Evolutionary conservation across 1,140 invertebrate species (phyloP).

Genomic region (Drosophila pallidifrons): DNA sequence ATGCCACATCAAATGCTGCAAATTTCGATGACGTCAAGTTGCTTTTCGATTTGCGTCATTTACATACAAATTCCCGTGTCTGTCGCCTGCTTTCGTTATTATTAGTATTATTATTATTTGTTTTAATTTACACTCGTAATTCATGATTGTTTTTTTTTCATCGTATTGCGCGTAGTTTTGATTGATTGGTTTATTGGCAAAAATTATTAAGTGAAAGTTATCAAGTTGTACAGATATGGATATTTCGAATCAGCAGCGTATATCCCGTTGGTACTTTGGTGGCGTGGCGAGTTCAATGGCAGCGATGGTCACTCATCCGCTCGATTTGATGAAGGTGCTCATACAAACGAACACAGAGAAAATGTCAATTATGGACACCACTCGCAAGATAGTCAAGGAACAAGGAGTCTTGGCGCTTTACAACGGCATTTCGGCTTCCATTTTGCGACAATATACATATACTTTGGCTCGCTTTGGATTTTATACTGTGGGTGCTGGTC

Average conservation of each 20-base stretch:
- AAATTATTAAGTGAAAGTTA: background rate
- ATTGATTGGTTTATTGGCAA: background rate
- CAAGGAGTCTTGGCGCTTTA: slow-evolving; percentile 86
- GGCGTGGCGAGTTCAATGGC: slow-evolving; percentile 91
- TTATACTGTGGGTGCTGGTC: slow-evolving; percentile 39
- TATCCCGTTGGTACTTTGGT: slow-evolving; percentile 95
- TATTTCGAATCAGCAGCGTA: slow-evolving; percentile 32
- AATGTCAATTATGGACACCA: slow-evolving; percentile 39
- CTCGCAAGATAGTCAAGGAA: slow-evolving; percentile 44
- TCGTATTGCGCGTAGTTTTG: background rate
- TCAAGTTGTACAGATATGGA: background rate
- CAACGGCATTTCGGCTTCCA: slow-evolving; percentile 65
- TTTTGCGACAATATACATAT: slow-evolving; percentile 68
- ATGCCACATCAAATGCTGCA: slow-evolving; percentile 5
- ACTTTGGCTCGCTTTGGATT: slow-evolving; percentile 63
- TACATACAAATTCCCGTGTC: background rate
- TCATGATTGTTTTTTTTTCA: background rate
- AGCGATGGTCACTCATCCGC: slow-evolving; percentile 97
- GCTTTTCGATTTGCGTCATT: slow-evolving; percentile 38
- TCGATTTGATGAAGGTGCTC: slow-evolving; percentile 98
- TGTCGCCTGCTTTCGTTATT: background rate
- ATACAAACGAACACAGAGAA: slow-evolving; percentile 98
- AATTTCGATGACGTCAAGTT: slow-evolving; percentile 31
- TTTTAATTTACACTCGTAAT: slow-evolving; percentile 6
- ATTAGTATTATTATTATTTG: slow-evolving; percentile 1